Percentiles rank a stretch among this genome's conserved stretches.
phyloP scores from a whole-genome alignment of 2,797 vertebrate genomes.

The Melanotaenia boesemani region DNA sequence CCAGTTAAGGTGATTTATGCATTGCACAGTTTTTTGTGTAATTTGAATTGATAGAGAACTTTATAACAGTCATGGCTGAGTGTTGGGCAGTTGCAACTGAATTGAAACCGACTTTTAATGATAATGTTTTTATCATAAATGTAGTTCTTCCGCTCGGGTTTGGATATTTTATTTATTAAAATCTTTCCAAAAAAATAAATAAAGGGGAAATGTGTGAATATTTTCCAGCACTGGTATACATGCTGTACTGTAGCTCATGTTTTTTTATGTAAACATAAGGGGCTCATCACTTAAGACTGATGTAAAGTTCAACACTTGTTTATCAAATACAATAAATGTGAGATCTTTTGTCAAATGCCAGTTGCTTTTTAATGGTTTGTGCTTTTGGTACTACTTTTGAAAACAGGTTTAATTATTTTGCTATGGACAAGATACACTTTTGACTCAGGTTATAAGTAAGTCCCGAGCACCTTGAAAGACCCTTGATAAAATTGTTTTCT shows the following conservation, averaged over 20 bases:
- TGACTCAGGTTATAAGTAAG: constrained; percentile 80
- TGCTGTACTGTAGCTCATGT: constrained; percentile 87
- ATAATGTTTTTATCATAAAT: constrained; percentile 89
- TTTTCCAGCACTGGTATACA: constrained; percentile 92
- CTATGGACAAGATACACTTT: constrained; percentile 73
- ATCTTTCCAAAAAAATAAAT: constrained; percentile 77
- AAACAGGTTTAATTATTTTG: constrained; percentile 70
- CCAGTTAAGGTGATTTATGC: constrained; percentile 84
- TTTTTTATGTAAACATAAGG: constrained; percentile 97
- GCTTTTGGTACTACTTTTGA: constrained; percentile 68
- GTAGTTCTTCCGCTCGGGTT: constrained; percentile 91
- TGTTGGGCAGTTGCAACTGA: constrained; percentile 83
- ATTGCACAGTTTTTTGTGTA: constrained; percentile 90
- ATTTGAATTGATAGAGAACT: constrained; percentile 81
- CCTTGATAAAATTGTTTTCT: constrained; percentile 56
- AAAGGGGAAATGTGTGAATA: constrained; percentile 90
- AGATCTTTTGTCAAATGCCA: constrained; percentile 93
- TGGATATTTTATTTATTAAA: constrained; percentile 91
- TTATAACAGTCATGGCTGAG: constrained; percentile 81
- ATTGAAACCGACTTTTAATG: constrained; percentile 82
- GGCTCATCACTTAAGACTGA: constrained; percentile 98
- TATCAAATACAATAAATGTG: constrained; percentile 99
- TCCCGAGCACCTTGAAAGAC: constrained; percentile 71
- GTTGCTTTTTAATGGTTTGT: constrained; percentile 80
- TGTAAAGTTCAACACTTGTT: constrained; percentile 99